Percentiles rank a stretch among this genome's conserved stretches.
phyloP scores from a whole-genome alignment of 2,113 vertebrate species.

The Actinemys pallida region DNA sequence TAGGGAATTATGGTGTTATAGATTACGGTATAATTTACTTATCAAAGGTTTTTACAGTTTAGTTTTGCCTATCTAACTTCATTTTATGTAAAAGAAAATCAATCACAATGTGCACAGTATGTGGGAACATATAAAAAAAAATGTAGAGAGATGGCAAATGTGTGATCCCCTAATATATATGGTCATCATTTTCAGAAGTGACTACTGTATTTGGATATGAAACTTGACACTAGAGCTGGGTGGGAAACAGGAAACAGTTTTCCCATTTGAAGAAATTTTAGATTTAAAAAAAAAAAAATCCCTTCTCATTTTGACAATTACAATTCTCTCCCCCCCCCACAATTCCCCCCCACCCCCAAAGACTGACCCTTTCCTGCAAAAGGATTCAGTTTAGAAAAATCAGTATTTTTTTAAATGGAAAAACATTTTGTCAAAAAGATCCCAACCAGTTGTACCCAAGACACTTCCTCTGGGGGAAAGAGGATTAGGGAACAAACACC shows the following conservation, averaged over 20 bases:
- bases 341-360: too few species aligned
- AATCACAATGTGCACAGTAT: not conserved
- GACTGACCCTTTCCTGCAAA: not conserved
- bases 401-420: fast-evolving
- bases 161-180: not conserved
- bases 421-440: not conserved
- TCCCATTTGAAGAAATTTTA: not conserved
- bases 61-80: slow-evolving; percentile 62
- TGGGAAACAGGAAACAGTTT: not conserved
- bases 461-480: not conserved
- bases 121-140: not conserved
- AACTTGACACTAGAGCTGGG: not conserved
- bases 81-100: slow-evolving; percentile 39
- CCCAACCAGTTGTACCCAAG: not conserved
- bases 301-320: not conserved
- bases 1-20: slow-evolving; percentile 14
- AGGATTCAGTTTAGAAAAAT: not conserved
- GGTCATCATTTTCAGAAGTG: not conserved
- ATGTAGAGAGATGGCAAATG: not conserved
- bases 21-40: not conserved
- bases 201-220: not conserved
- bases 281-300: not conserved
- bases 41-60: slow-evolving; percentile 1
- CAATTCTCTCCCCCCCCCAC: not conserved
- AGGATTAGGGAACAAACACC: not conserved